Conservation (phyloP, 2,888 invertebrate genomes). For the Hydriomena furcata region DNA sequence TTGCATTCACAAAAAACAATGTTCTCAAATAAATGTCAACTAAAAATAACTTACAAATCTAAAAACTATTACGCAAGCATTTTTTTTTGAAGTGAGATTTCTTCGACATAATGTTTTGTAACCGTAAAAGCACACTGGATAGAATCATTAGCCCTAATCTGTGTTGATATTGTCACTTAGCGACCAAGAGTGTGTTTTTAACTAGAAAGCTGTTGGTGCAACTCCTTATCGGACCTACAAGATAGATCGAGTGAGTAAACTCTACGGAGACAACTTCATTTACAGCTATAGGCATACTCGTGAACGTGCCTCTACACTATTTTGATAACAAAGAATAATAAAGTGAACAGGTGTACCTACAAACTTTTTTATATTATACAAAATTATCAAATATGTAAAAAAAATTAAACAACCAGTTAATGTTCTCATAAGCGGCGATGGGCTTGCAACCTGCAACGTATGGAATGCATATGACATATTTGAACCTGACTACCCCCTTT, state of each 20-base stretch:
- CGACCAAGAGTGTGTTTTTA: conserved; percentile 25
- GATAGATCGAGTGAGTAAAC: conserved; percentile 10
- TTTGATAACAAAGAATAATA: not conserved
- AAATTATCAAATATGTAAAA: too few species aligned
- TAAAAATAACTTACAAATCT: too few species aligned
- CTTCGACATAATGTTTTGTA: conserved; percentile 4
- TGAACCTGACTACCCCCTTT: too few species aligned
- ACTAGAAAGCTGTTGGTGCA: conserved; percentile 29
- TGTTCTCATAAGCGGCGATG: too few species aligned
- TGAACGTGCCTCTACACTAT: not conserved
- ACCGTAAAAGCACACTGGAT: conserved; percentile 32
- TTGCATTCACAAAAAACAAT: too few species aligned
- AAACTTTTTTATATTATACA: too few species aligned
- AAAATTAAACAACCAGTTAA: too few species aligned
- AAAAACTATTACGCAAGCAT: too few species aligned
- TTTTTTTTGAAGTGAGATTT: not conserved
- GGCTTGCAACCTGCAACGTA: too few species aligned
- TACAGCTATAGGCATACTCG: not conserved
- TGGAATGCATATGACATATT: too few species aligned
- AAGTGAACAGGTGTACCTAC: not conserved
- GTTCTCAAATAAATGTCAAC: too few species aligned
- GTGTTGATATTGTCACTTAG: conserved; percentile 42
- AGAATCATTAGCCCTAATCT: conserved; percentile 43
- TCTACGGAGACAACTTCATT: conserved; percentile 6
- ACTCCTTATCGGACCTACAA: conserved; percentile 21